Percentiles rank a stretch among this genome's conserved stretches.
These are phyloP conservation scores for Pristis pectinata DNA, from an alignment of 2,797 vertebrate genomes.

Conservation along the genomic window DNA sequence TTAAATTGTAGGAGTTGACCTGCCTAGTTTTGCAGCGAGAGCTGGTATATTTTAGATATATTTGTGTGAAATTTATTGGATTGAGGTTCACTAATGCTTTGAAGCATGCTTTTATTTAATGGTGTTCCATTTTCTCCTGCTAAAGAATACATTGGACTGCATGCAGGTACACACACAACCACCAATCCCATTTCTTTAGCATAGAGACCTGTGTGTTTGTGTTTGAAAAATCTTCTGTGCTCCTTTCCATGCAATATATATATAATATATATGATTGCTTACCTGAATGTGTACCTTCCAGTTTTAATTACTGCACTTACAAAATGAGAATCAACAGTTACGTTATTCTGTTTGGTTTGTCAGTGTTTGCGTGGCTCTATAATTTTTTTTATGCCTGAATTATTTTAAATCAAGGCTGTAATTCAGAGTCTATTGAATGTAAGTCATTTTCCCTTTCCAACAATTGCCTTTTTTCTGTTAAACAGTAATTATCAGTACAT, in stretches of 20 bases:
- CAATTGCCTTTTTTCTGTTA: neutral
- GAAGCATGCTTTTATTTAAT: conserved; percentile 25
- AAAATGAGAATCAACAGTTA: neutral
- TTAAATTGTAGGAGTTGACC: conserved; percentile 69
- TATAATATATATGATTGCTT: neutral
- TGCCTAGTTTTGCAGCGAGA: conserved; percentile 68
- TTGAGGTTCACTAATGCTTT: neutral
- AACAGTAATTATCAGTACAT: neutral
- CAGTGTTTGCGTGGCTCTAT: neutral
- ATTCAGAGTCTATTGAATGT: neutral
- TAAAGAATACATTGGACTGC: conserved; percentile 90
- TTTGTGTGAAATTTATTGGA: neutral
- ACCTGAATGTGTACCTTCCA: neutral
- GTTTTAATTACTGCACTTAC: conserved; percentile 12
- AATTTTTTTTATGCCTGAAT: neutral
- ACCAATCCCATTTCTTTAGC: conserved; percentile 35
- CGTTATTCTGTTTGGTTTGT: conserved; percentile 22
- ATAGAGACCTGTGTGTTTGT: neutral
- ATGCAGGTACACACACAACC: conserved; percentile 81
- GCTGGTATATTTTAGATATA: conserved; percentile 59
- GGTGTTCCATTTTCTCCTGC: conserved; percentile 48
- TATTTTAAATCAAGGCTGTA: neutral
- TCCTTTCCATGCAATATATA: neutral
- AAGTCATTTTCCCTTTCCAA: neutral
- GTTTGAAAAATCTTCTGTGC: neutral